Percentiles rank a stretch among this genome's conserved stretches.
Conservation (phyloP, 1,140 invertebrate genomes). For the Bombus cullumanus region DNA sequence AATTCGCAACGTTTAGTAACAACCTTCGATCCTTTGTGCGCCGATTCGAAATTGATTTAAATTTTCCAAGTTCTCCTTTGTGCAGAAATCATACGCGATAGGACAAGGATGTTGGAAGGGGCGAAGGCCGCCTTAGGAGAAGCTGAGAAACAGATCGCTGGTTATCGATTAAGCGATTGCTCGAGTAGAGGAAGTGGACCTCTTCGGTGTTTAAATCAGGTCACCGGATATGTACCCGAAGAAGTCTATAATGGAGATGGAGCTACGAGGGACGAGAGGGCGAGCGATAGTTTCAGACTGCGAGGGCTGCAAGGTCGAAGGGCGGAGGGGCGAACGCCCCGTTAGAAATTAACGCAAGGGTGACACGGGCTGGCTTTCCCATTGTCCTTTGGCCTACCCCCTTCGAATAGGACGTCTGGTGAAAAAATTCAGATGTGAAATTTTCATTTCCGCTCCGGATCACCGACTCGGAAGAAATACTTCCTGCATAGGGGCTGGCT, state of each 20-base stretch:
- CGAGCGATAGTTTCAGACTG: conserved; percentile 10
- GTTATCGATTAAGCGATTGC: conserved; percentile 57
- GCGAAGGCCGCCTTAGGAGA: not conserved
- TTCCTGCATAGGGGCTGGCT: conserved; percentile 74
- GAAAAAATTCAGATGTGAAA: conserved; percentile 82
- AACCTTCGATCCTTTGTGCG: too few relatives aligned
- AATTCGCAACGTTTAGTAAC: too few relatives aligned
- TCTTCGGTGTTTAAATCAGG: conserved; percentile 74
- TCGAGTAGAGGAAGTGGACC: conserved; percentile 54
- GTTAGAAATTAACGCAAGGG: conserved; percentile 77
- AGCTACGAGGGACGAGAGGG: conserved; percentile 46
- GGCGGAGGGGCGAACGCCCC: conserved; percentile 51
- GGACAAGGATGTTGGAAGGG: not conserved
- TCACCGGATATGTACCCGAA: conserved; percentile 77
- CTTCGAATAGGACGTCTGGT: conserved; percentile 59
- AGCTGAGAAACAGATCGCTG: conserved; percentile 1
- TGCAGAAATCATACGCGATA: too few relatives aligned
- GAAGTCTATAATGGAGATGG: conserved; percentile 73
- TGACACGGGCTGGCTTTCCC: conserved; percentile 69
- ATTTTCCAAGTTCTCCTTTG: not conserved
- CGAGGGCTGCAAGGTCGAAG: conserved; percentile 17
- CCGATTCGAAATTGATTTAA: too few relatives aligned
- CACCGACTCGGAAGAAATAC: conserved; percentile 82
- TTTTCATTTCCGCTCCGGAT: conserved; percentile 80
- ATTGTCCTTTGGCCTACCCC: conserved; percentile 70